Conservation (phyloP, 1,140 invertebrate genomes). For the Hycleus phaleratus region DNA sequence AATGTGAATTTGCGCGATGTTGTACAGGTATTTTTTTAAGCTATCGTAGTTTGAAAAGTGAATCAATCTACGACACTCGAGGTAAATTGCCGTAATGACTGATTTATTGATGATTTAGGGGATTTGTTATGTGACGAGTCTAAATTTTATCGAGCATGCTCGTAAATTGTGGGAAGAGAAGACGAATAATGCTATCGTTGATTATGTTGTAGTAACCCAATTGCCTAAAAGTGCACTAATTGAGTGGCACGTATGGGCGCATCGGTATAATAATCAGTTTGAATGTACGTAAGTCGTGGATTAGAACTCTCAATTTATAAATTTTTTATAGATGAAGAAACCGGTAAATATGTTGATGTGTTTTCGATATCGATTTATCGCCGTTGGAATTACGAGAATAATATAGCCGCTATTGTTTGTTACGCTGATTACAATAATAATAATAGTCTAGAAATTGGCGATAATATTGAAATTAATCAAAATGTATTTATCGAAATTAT, state of each 20-base stretch:
- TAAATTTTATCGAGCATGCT: slow-evolving; percentile 60
- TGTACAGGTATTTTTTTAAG: slow-evolving; percentile 49
- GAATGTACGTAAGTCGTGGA: slow-evolving; percentile 56
- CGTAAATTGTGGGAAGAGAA: slow-evolving; percentile 71
- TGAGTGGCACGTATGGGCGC: slow-evolving; percentile 89
- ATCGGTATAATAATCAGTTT: slow-evolving; percentile 76
- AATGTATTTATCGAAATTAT: slow-evolving; percentile 59
- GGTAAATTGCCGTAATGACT: no score
- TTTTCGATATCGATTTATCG: slow-evolving; percentile 72
- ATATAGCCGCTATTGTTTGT: slow-evolving; percentile 75
- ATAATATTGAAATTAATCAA: slow-evolving; percentile 44
- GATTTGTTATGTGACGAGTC: slow-evolving; percentile 72
- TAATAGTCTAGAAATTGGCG: slow-evolving; percentile 44
- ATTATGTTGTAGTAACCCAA: slow-evolving; percentile 74
- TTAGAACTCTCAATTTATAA: not conserved
- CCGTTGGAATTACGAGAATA: slow-evolving; percentile 82
- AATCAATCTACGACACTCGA: not conserved
- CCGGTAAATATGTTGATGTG: slow-evolving; percentile 71
- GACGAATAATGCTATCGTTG: slow-evolving; percentile 79
- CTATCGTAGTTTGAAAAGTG: not conserved
- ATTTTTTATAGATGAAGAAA: slow-evolving; percentile 70
- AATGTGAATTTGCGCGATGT: slow-evolving; percentile 69
- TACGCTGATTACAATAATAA: slow-evolving; percentile 47
- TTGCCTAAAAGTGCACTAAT: slow-evolving; percentile 74
- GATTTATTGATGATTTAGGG: slow-evolving; percentile 44